Base-by-base conservation (phyloP, 2,888 invertebrate species). In the Urechis unicinctus region DNA sequence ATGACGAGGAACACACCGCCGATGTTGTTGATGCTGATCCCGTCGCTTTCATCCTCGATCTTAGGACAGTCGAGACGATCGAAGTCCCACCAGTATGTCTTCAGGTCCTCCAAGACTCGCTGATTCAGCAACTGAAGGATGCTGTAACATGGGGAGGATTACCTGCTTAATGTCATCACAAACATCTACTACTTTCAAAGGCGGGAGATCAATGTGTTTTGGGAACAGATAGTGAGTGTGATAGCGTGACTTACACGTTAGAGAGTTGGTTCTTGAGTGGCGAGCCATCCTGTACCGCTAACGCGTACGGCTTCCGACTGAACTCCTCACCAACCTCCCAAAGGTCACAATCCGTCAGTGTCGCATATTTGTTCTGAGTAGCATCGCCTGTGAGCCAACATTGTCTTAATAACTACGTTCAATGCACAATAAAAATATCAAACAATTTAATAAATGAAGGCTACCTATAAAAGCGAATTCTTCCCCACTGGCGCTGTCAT, bases 1-100 rank as follows among this genome's bases (percentile, higher is more conserved):
- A 96, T 95, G 0, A 97, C 94, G 53, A 97, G 92, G 75, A 97
- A 97, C 0, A 97, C 96, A 0, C 96, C 96, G 62, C 82, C 96
- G 65, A 97, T 97, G 76, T 97, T 97, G 72, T 93, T 88, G 59
- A 97, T 95, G 58, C 93, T 94, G 72, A 97, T 97, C 50, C 97
- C 97, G 73, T 95, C 96, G 2, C 90, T 90, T 73, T 95, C 92
- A 71, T 92, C 91, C 72, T 93, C 90, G 65, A 89, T 88, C 66
- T 90, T 89, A 68, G 92, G 92, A 54, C 80, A 79, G 59, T 84
- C 83, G 67, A 85, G 84, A 36, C 64, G 61, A 57, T 85, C 85
- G 5, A 85, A 0, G 87, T 87, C 70, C 97, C 97, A 98, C 97
- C 97, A 98, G 67, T 85, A 86, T 70, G 95, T 94, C 79, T 96